Percentiles rank a stretch among this genome's conserved stretches.
Evolutionary conservation across 2,113 vertebrate species (phyloP).

Genomic region (Ranitomeya variabilis): DNA sequence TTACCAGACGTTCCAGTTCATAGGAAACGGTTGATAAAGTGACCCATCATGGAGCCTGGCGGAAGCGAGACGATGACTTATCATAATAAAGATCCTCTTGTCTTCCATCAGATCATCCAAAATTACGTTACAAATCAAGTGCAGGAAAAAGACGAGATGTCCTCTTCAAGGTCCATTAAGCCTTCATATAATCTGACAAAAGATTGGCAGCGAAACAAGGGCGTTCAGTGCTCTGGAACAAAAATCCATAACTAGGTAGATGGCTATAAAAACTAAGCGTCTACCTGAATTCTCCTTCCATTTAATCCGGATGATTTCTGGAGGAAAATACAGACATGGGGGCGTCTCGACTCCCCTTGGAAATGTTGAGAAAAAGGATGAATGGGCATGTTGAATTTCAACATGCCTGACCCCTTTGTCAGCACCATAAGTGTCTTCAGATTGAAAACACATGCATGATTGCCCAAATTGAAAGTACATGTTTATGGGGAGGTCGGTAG

Average conservation of each 20-base stretch:
- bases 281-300: not conserved
- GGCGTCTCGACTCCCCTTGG: no score
- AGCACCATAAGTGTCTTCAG: no score
- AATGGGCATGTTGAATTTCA: no score
- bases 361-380: no score
- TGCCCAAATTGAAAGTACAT: no score
- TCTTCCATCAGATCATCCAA: not conserved
- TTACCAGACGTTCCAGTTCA: not conserved
- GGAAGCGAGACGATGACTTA: not conserved
- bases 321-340: no score
- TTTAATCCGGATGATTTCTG: no score
- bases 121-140: not conserved
- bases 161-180: not conserved
- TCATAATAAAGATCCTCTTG: constrained; percentile 7
- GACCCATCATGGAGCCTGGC: not conserved
- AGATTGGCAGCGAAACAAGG: not conserved
- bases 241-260: not conserved
- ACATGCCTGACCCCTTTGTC: no score
- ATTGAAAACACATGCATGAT: no score
- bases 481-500: no score
- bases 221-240: not conserved
- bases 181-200: not conserved
- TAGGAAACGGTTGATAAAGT: not conserved
- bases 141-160: not conserved
- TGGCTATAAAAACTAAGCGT: not conserved